Base-by-base conservation (phyloP, 2,888 invertebrate genomes). In the Peribatodes rhomboidaria region DNA sequence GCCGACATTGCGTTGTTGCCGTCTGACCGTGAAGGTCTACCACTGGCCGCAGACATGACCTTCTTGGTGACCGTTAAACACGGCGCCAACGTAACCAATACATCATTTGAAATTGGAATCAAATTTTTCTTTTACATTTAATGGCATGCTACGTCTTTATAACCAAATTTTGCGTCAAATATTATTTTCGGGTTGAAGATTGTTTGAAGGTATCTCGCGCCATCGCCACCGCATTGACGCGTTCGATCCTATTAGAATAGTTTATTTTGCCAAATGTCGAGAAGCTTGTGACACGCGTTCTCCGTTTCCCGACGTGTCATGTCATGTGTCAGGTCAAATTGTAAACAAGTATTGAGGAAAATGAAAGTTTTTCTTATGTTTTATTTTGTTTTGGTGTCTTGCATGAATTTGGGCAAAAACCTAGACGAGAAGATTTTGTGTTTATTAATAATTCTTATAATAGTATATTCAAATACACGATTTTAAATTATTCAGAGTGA, bases 81-180 rank as follows among this genome's bases (percentile, higher is more conserved):
- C 52, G 65, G 56, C 65, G 65, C 60, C 60, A 61, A 63, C 46
- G 18, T 44, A 62, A 56, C 16, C 39, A 27, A 56, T 52, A 56
- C 62, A 27, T 46, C 49, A 59, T 66, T 68, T 65, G 60, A 61
- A 69, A 62, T 65, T 64, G 47, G 61, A 69, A 65, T 46, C 63
- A 27, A 59, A 61, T 42, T 65, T 61, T 61, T 55, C 61, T 62
- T 35, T 60, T 37, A 33, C 22, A 42, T 54, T 41, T 27, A 11
- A 13, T 52, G 35, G 18, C 35, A 35, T 53, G 16, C 35, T 22
- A 27, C 33, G 14, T 55, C 61, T 61, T 33, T 16, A 1, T 16
- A 11, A 27, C 27, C 9, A 16, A 35, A 2, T 13, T 53, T 37
- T 46, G 22, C 16, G 18, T 46, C 39, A 31, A 52, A 16, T 46